These are phyloP conservation scores for Penaeus chinensis DNA, from an alignment of 1,140 invertebrate species.

Conservation along the genomic window DNA sequence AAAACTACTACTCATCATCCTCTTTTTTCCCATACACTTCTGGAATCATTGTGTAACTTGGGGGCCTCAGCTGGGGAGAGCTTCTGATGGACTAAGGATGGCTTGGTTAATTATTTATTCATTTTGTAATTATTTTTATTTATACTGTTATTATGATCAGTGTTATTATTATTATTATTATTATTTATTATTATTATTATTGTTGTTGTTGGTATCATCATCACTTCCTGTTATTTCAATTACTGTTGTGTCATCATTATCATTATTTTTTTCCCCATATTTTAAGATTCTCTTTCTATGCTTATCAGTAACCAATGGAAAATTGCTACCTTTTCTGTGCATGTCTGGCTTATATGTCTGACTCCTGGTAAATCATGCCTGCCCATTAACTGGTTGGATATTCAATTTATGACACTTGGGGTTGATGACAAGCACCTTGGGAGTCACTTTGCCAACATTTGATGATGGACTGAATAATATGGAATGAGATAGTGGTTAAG, in stretches of 20 bases:
- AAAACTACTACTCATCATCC: neutral
- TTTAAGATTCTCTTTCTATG: slow-evolving; percentile 14
- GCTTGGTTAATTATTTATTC: neutral
- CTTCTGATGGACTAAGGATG: slow-evolving; percentile 15
- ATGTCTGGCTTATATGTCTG: slow-evolving; percentile 24
- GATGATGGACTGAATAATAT: too few species aligned
- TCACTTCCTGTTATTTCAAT: too few species aligned
- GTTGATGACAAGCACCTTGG: neutral
- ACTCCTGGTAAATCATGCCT: neutral
- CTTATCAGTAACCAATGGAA: slow-evolving; percentile 29
- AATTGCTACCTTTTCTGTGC: slow-evolving; percentile 21
- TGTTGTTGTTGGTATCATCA: too few species aligned
- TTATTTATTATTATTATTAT: too few species aligned
- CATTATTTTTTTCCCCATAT: neutral
- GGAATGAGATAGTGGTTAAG: too few species aligned
- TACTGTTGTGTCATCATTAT: too few species aligned
- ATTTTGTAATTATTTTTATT: too few species aligned
- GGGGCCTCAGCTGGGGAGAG: slow-evolving; percentile 18
- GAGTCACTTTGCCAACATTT: too few species aligned
- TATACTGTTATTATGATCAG: too few species aligned
- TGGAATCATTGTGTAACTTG: slow-evolving; percentile 35
- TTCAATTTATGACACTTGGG: slow-evolving; percentile 21
- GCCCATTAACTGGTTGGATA: neutral
- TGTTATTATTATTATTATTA: too few species aligned
- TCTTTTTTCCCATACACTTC: slow-evolving; percentile 14